These are phyloP conservation scores for Chirona hameri DNA, from an alignment of 2,888 invertebrate genomes.

Conservation along the genomic window DNA sequence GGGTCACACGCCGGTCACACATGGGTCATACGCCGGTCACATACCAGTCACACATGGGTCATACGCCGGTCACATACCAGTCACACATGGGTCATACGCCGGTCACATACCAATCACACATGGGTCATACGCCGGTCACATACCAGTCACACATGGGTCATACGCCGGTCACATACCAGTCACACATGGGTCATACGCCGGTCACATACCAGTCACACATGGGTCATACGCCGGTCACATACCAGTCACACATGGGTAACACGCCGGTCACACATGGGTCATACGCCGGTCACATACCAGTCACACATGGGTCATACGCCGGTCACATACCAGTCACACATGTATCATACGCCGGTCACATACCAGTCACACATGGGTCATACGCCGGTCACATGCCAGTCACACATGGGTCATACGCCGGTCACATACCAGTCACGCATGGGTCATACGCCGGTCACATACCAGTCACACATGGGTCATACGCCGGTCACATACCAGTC, in stretches of 20 bases:
- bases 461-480: too few relatives aligned
- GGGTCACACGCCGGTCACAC: too few relatives aligned
- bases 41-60: too few relatives aligned
- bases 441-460: too few relatives aligned
- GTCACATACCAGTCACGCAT: background rate
- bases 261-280: background rate
- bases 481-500: too few relatives aligned
- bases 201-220: too few relatives aligned
- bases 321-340: background rate
- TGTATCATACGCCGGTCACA: background rate
- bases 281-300: background rate
- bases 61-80: too few relatives aligned
- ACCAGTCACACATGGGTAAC: background rate
- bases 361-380: background rate
- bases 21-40: too few relatives aligned
- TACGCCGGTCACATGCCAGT: background rate
- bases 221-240: too few relatives aligned
- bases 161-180: background rate
- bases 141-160: background rate
- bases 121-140: background rate
- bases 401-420: background rate
- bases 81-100: too few relatives aligned
- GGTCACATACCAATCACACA: too few relatives aligned
- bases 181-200: too few relatives aligned
- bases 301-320: background rate